These are phyloP conservation scores for Drosophila rubida DNA, from an alignment of 2,888 invertebrate species.

Conservation along the genomic window DNA sequence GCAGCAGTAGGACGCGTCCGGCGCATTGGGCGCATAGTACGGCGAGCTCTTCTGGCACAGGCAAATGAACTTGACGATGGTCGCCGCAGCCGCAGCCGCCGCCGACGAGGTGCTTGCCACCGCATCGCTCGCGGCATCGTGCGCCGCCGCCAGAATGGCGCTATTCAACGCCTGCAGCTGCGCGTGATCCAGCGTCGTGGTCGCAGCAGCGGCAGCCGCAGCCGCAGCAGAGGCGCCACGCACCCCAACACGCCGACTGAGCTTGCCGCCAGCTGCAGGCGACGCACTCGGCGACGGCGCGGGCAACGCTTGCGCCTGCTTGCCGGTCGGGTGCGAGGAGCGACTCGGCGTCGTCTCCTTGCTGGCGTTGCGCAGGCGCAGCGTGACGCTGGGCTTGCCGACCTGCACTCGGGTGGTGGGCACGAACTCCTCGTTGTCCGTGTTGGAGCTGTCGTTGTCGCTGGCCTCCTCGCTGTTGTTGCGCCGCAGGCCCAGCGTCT, in stretches of 20 bases:
- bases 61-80: constrained; percentile 82
- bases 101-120: constrained; percentile 49
- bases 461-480: constrained; percentile 79
- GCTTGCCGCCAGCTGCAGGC: constrained; percentile 16
- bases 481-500: constrained; percentile 85
- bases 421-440: constrained; percentile 85
- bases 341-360: constrained; percentile 31
- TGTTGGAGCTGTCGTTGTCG: constrained; percentile 81
- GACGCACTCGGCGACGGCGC: neutral
- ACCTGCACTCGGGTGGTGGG: constrained; percentile 82
- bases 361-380: constrained; percentile 77
- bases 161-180: constrained; percentile 57
- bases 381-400: constrained; percentile 83
- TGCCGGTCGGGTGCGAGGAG: neutral
- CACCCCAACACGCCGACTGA: constrained; percentile 36
- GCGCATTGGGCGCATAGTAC: constrained; percentile 86
- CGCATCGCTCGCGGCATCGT: constrained; percentile 20
- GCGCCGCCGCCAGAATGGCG: constrained; percentile 48
- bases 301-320: neutral
- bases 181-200: constrained; percentile 46
- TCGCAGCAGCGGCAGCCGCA: neutral
- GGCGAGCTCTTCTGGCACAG: constrained; percentile 86
- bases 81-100: constrained; percentile 7
- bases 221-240: constrained; percentile 10
- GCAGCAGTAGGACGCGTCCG: constrained; percentile 87